A percentile compares a stretch with the other conserved stretches of the same genome.
Conservation (phyloP, 2,888 invertebrate species). For the Diplazon laetatorius region DNA sequence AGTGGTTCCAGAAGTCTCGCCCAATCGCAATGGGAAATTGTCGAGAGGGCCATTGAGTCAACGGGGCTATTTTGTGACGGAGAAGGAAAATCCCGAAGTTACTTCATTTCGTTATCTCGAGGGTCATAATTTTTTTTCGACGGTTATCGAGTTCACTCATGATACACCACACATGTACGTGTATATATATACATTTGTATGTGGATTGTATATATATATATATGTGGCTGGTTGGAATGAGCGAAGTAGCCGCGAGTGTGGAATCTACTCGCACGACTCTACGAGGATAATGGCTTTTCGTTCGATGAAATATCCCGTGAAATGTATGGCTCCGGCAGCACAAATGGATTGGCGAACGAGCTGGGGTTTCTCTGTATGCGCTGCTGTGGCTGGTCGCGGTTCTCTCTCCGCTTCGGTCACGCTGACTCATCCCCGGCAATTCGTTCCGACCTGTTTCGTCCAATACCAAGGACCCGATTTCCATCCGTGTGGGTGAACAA, state of each 20-base stretch:
- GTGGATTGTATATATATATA: no score
- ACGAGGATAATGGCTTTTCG: constrained; percentile 70
- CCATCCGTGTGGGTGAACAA: constrained; percentile 17
- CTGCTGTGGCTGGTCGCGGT: no score
- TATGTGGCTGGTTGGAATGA: constrained; percentile 31
- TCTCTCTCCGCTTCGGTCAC: constrained; percentile 63
- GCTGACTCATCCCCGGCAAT: constrained; percentile 72
- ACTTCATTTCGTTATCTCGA: constrained; percentile 41
- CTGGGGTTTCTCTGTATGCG: constrained; percentile 15
- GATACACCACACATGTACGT: no score
- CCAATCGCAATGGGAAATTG: constrained; percentile 50
- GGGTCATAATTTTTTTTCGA: constrained; percentile 56
- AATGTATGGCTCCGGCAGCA: constrained; percentile 70
- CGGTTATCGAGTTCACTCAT: constrained; percentile 45
- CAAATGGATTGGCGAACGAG: constrained; percentile 74
- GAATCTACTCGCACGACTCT: constrained; percentile 36
- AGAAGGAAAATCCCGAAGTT: constrained; percentile 43
- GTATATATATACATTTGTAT: no score
- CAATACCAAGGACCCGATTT: constrained; percentile 46
- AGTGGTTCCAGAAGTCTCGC: constrained; percentile 25
- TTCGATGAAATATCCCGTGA: constrained; percentile 74
- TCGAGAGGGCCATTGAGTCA: constrained; percentile 21
- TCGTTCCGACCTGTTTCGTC: constrained; percentile 64
- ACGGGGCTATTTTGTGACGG: constrained; percentile 24
- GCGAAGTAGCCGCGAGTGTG: constrained; percentile 27